These are phyloP conservation scores for Eilema griseolum DNA, from an alignment of 2,888 invertebrate species.

Conservation along the genomic window DNA sequence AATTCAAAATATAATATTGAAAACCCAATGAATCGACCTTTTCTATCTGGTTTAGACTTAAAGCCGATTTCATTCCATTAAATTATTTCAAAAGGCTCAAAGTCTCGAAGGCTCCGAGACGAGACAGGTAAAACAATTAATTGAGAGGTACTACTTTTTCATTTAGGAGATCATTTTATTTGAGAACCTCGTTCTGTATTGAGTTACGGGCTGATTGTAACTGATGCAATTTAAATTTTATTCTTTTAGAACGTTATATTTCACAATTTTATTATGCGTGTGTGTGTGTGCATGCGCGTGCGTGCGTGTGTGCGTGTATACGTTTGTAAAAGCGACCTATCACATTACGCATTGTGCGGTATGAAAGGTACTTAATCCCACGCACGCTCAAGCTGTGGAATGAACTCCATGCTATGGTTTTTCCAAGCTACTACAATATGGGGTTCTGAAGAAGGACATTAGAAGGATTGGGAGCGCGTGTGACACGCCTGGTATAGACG, in stretches of 20 bases:
- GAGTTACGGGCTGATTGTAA: not conserved
- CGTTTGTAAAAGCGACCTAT: too few relatives aligned
- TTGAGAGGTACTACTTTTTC: slow-evolving; percentile 10
- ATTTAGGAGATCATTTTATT: slow-evolving; percentile 6
- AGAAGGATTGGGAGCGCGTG: too few relatives aligned
- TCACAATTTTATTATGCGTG: not conserved
- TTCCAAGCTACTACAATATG: too few relatives aligned
- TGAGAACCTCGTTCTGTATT: not conserved
- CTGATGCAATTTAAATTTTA: not conserved
- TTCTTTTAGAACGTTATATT: not conserved
- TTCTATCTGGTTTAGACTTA: not conserved
- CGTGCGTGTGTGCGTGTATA: not conserved
- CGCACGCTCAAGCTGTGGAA: too few relatives aligned
- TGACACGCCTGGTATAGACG: too few relatives aligned
- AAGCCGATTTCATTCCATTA: slow-evolving; percentile 1
- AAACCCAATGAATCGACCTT: not conserved
- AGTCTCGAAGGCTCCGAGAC: slow-evolving; percentile 1
- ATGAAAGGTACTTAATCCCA: too few relatives aligned
- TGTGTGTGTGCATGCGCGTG: not conserved
- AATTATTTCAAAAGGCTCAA: slow-evolving; percentile 3
- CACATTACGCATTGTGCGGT: too few relatives aligned
- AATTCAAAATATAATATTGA: not conserved
- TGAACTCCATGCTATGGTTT: too few relatives aligned
- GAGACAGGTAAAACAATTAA: slow-evolving; percentile 1
- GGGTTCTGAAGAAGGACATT: too few relatives aligned